phyloP scores from a whole-genome alignment of 2,113 vertebrate species.

The Lophotis ruficrista region DNA sequence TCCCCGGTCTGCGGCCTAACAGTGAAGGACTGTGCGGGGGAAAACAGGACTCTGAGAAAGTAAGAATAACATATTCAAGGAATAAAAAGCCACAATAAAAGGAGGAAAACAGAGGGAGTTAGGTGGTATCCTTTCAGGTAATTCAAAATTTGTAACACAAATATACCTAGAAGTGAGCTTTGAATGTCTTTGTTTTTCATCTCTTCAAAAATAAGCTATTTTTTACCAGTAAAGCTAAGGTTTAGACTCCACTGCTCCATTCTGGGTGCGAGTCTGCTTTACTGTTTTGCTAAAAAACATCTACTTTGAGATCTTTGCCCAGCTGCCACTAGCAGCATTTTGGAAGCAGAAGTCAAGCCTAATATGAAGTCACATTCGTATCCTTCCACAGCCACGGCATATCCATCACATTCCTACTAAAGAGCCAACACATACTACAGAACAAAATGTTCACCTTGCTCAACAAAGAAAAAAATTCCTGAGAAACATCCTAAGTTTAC shows the following conservation, averaged over 20 bases:
- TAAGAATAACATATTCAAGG: not conserved
- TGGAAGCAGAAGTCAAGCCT: not conserved
- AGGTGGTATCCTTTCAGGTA: not conserved
- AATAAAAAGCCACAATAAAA: not conserved
- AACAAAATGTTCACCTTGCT: not conserved
- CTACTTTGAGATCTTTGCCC: not conserved
- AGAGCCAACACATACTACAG: not conserved
- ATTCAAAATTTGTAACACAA: not conserved
- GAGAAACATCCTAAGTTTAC: not conserved
- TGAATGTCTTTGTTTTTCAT: not conserved
- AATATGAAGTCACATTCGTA: not conserved
- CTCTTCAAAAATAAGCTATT: not conserved
- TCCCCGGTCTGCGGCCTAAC: not conserved
- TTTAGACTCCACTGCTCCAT: not conserved
- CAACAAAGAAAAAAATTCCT: not conserved
- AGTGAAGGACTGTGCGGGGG: accelerated
- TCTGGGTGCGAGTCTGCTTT: not conserved
- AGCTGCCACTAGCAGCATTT: not conserved
- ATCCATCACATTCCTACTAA: not conserved
- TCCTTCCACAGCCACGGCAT: not conserved
- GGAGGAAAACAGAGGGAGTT: not conserved
- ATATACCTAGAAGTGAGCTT: not conserved
- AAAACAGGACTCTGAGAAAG: not conserved
- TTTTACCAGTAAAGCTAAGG: not conserved
- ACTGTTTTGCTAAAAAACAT: not conserved